Evolutionary conservation across 2,113 vertebrate species (phyloP), one percentile per base, ranked within the genome.

Genomic region (Heterocephalus glaber): DNA sequence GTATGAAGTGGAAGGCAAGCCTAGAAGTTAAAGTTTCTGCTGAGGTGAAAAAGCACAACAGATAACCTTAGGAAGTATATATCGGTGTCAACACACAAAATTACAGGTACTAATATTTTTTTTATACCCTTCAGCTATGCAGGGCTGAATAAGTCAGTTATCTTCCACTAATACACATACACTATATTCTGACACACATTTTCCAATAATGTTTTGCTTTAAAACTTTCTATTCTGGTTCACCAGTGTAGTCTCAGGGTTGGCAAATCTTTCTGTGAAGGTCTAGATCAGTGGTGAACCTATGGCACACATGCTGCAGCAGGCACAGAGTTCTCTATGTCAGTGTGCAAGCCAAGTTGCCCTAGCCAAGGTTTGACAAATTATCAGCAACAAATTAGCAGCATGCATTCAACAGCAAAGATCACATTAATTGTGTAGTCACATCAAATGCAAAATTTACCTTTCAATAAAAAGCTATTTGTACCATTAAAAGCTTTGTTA

Each of bases 151-250:
- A 83, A 93, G 35, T 33, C 35, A 95, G n/a, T 38, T 24, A 52
- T 72, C 80, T 93, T 61, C 52, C 2, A 76, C 4, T 70, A 47
- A 90, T 70, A 89, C 3, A 49, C 47, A 49, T 6, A 49, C 47
- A 9, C 47, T 87, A 66, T 86, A 95, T 70, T 95, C 54, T 86
- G 65, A 81, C 30, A 65, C 22, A 49, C 44, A 80, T 66, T 92
- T 94, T 68, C 30, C 66, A 60, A 52, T 74, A 74, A 86, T 81
- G 44, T 9, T 83, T 83, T 95, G 24, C 65, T 86, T 61, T 72
- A 79, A 86, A 92, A 8, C 47, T 87, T 95, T 96, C 66, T 61
- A 92, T 87, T 96, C 44, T 35, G 92, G 66, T 90, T 28, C 20
- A 90, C 76, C 80, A 60, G 41, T 20, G 7, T 68, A 82, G 41